These are phyloP conservation scores for Syrmaticus mikado DNA, from an alignment of 2,113 vertebrate species.

Conservation along the genomic window DNA sequence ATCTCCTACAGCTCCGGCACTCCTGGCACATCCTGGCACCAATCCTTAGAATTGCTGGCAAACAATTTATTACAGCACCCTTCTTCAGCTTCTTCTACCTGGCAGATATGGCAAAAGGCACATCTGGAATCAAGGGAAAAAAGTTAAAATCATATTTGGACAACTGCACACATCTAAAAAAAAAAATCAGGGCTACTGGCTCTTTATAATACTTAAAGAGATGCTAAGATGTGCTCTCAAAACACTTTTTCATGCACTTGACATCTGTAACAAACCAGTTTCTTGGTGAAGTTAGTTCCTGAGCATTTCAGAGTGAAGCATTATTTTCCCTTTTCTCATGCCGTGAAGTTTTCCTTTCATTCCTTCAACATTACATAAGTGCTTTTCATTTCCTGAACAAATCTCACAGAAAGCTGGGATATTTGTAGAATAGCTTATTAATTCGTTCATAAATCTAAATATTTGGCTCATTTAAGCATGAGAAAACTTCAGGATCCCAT, in stretches of 20 bases:
- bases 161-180: not conserved
- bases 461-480: not conserved
- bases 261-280: not conserved
- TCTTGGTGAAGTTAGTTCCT: not conserved
- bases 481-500: not conserved
- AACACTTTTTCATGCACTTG: not conserved
- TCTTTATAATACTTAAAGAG: not conserved
- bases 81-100: not conserved
- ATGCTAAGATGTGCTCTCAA: not conserved
- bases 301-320: not conserved
- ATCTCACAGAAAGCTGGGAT: not conserved
- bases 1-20: not conserved
- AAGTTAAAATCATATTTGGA: not conserved
- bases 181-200: not conserved
- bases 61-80: not conserved
- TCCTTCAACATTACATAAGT: conserved; percentile 56
- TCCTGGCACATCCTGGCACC: not conserved
- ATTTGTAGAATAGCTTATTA: conserved; percentile 30
- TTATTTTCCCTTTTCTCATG: conserved; percentile 22
- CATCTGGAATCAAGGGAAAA: not conserved
- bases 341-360: conserved; percentile 52
- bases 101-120: not conserved
- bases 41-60: not conserved
- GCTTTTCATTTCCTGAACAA: conserved; percentile 64
- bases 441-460: not conserved